Evolutionary conservation across 2,113 vertebrate species (phyloP).

Genomic region (Charadrius vociferus): DNA sequence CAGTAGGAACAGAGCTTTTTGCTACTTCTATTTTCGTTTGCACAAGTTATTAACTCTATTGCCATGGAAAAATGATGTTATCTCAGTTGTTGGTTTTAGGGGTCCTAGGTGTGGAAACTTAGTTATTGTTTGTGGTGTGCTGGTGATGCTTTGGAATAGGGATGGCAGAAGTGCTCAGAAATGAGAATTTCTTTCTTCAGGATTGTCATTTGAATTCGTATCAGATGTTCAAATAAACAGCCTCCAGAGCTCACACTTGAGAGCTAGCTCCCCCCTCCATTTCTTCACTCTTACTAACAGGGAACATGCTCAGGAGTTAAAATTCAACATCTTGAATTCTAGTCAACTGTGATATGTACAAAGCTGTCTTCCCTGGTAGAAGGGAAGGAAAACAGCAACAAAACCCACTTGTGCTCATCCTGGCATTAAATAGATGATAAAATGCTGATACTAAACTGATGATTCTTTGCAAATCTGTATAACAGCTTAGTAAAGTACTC

Average conservation of each 20-base stretch:
- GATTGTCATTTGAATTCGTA: not conserved
- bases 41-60: not conserved
- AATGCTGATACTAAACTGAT: not conserved
- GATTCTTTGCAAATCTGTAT: not conserved
- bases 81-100: not conserved
- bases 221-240: not conserved
- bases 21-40: not conserved
- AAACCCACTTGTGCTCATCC: not conserved
- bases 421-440: not conserved
- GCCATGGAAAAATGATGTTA: too few species aligned
- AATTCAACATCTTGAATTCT: not conserved
- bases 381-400: not conserved
- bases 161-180: not conserved
- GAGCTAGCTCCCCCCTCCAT: not conserved
- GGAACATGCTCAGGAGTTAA: not conserved
- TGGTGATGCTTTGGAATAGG: not conserved
- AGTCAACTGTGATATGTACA: not conserved
- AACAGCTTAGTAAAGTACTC: not conserved
- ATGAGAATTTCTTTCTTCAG: not conserved
- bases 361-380: not conserved
- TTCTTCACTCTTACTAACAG: not conserved
- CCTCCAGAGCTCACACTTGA: not conserved
- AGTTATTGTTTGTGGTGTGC: not conserved
- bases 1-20: not conserved
- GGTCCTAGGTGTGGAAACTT: not conserved